Evolutionary conservation across 2,113 vertebrate genomes (phyloP).

Genomic region (Dolichallabes microphthalmus): DNA sequence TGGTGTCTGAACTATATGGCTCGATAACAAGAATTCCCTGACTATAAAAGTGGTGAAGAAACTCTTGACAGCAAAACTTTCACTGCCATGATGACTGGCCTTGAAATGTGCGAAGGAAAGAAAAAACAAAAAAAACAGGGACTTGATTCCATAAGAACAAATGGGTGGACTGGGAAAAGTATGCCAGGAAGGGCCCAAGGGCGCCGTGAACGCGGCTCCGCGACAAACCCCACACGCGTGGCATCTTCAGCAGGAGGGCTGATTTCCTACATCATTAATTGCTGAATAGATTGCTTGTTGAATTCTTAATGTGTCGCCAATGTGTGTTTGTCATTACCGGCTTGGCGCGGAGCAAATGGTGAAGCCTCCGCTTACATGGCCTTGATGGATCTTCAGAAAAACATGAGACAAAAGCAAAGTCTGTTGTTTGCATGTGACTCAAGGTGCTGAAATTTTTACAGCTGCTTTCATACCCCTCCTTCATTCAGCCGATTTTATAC

Average conservation of each 20-base stretch:
- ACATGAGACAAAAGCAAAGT: conserved; percentile 35
- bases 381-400: conserved; percentile 62
- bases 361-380: conserved; percentile 69
- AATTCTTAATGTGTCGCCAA: conserved; percentile 78
- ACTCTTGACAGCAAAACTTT: background rate
- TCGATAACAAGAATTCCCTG: conserved; percentile 7
- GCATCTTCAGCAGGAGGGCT: conserved; percentile 72
- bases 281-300: conserved; percentile 78
- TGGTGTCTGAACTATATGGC: conserved; percentile 18
- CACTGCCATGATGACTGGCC: background rate
- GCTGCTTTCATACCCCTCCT: background rate
- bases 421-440: background rate
- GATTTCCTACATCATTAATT: conserved; percentile 79
- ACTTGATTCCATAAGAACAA: conserved; percentile 12
- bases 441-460: conserved; percentile 30
- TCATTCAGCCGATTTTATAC: conserved; percentile 9
- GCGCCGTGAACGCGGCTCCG: conserved; percentile 68
- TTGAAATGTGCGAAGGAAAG: conserved; percentile 14
- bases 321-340: conserved; percentile 73
- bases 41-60: conserved; percentile 17
- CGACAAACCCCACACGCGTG: conserved; percentile 70
- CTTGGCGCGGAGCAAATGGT: conserved; percentile 69
- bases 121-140: background rate
- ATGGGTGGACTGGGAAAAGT: conserved; percentile 30
- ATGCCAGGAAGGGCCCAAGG: conserved; percentile 63